Conservation (phyloP, 2,797 vertebrate genomes). For the Mycteria americana region DNA sequence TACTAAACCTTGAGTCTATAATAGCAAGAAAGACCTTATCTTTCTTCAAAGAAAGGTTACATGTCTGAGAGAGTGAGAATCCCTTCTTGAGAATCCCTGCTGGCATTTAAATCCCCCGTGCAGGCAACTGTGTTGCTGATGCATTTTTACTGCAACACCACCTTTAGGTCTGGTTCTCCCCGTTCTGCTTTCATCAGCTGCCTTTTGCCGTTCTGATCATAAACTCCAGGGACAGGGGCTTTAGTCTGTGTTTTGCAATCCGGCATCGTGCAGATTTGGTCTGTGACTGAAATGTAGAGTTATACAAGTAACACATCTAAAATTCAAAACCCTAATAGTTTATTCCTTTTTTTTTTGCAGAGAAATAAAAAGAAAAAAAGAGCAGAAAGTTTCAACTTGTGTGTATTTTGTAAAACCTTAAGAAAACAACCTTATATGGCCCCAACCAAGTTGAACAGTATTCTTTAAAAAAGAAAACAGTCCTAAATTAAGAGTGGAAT, state of each 20-base stretch:
- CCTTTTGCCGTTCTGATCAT: background rate
- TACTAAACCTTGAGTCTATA: background rate
- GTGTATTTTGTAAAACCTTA: background rate
- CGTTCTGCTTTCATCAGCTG: background rate
- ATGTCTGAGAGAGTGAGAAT: background rate
- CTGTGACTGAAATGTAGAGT: background rate
- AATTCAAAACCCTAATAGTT: background rate
- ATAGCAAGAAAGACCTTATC: background rate
- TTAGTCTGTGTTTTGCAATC: background rate
- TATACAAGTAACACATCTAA: background rate
- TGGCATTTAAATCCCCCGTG: background rate
- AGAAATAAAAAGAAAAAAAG: background rate
- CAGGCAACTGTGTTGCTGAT: background rate
- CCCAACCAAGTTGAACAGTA: background rate
- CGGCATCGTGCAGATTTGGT: background rate
- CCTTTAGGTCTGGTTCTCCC: background rate
- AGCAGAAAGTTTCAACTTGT: background rate
- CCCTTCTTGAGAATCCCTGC: background rate
- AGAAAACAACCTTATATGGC: background rate
- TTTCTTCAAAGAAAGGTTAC: background rate
- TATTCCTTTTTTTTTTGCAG: background rate
- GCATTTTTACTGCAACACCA: background rate
- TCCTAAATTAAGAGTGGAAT: constrained; percentile 44
- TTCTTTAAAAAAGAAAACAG: constrained; percentile 47
- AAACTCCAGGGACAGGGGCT: background rate